Evolutionary conservation across 2,797 vertebrate species (phyloP).

Genomic region (Lophotriccus pileatus): DNA sequence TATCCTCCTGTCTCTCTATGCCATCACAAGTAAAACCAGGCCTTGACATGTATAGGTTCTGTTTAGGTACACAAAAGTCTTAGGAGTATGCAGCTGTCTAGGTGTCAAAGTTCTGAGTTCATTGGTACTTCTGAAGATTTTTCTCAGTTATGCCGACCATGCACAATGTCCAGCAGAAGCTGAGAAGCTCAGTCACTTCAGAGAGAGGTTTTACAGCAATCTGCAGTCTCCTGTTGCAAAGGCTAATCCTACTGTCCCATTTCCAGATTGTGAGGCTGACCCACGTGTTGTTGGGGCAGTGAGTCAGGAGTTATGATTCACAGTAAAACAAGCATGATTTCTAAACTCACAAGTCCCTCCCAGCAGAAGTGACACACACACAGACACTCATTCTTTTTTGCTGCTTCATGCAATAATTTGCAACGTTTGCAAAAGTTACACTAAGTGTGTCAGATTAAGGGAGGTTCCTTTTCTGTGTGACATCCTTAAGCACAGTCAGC

Average conservation of each 20-base stretch:
- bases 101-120: neutral
- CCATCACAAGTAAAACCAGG: neutral
- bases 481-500: neutral
- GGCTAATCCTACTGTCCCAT: neutral
- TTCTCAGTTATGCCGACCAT: neutral
- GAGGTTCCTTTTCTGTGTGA: neutral
- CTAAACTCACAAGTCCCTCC: neutral
- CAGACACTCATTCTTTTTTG: neutral
- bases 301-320: slow-evolving; percentile 25
- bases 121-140: neutral
- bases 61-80: neutral
- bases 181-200: neutral
- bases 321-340: neutral
- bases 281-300: neutral
- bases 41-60: neutral
- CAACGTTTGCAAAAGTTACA: neutral
- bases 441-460: neutral
- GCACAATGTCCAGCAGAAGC: neutral
- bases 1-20: neutral
- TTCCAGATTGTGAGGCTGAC: neutral
- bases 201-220: neutral
- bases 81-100: neutral
- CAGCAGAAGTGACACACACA: neutral
- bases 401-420: neutral
- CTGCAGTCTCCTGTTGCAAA: neutral